Evolutionary conservation across 2,113 vertebrate genomes (phyloP), one percentile per base, ranked within the genome.

Genomic region (Pterophyllum scalare): DNA sequence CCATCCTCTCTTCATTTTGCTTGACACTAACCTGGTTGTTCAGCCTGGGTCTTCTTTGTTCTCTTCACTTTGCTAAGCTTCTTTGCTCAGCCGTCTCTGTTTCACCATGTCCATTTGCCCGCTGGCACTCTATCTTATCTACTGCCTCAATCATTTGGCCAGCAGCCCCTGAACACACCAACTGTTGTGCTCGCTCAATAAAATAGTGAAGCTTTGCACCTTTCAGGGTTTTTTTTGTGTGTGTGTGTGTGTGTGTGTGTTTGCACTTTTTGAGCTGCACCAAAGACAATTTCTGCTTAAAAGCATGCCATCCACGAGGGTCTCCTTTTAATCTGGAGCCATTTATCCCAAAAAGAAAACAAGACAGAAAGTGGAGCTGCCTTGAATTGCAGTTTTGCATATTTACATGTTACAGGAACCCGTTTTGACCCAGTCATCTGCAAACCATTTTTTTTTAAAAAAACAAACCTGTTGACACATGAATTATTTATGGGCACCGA

Each of bases 31-130:
- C 93, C 84, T 92, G 88, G 61, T 89, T 91, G 86, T 90, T 90
- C 77, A 57, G 84, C 24, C 35, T 17, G 26, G 76, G 58, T 88
- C 78, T 57, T 64, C 92, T 89, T 93, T 94, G 90, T 94, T 93
- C 89, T 81, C 72, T 52, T 82, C 84, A 88, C 89, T 91, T 87
- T 87, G 43, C 89, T 77, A 78, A 88, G 89, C 90, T 79, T 77
- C 80, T 89, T 82, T 88, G 83, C 87, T 85, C 80, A 24, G 61
- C 88, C 86, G 35, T 91, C 94, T 94, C 84, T 81, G 85, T 94
- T 93, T 91, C 90, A 85, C 89, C 49, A 31, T 75, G 89, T 93
- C 93, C 92, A 86, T 93, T 93, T 94, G 93, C 93, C 92, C 89
- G 70, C 84, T 89, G 89, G 90, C 89, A 78, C 90, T 88, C 79